These are phyloP conservation scores for Clarias fuscus DNA, from an alignment of 2,797 vertebrate genomes.

Conservation along the genomic window DNA sequence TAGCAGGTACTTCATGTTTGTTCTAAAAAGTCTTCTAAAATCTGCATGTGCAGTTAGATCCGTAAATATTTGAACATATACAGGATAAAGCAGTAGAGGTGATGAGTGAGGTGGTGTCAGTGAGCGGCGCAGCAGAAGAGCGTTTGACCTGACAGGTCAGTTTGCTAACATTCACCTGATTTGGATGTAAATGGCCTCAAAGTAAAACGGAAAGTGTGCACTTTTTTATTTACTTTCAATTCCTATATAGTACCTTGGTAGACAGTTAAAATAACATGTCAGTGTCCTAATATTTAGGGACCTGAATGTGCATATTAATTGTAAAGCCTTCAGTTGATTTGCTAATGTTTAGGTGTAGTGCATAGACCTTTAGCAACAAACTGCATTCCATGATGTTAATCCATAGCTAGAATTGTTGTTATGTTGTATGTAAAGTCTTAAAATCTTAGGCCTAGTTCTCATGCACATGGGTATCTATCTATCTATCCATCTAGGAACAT, in stretches of 20 bases:
- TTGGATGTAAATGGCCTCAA: neutral
- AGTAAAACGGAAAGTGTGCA: neutral
- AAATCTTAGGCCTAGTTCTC: neutral
- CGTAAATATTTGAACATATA: neutral
- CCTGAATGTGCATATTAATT: neutral
- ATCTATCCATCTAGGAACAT: too few relatives aligned
- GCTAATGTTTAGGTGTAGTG: neutral
- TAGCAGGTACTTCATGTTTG: neutral
- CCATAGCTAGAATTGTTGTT: neutral
- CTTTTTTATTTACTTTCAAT: neutral
- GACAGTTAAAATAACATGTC: neutral
- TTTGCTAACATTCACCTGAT: neutral
- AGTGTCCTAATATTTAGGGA: neutral
- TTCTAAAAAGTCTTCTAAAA: neutral
- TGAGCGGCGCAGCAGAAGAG: too few relatives aligned
- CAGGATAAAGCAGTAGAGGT: too few relatives aligned
- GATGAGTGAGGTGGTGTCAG: too few relatives aligned
- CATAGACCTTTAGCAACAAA: neutral
- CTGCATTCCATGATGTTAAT: neutral
- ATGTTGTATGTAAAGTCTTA: neutral
- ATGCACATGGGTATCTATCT: too few relatives aligned
- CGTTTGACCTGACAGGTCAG: too few relatives aligned
- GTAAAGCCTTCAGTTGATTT: neutral
- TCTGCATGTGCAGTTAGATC: neutral
- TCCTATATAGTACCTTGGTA: neutral